Base-by-base conservation (phyloP, 2,797 vertebrate species). In the Chaetodon trifasciatus region DNA sequence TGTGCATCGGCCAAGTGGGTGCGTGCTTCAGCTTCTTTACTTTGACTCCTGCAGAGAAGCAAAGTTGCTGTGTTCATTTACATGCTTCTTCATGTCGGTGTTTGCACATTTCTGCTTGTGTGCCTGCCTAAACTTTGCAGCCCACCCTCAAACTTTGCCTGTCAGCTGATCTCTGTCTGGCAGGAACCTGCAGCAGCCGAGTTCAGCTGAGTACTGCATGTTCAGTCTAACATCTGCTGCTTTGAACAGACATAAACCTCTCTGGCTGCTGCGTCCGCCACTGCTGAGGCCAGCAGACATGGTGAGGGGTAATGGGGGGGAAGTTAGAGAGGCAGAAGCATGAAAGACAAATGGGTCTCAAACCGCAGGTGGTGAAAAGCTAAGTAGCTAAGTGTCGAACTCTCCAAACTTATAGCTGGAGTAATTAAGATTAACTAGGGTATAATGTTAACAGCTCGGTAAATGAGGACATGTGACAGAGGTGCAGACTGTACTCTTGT, bases 161-260 rank as follows among this genome's bases (percentile, higher is more conserved):
- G 61, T 60, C 74, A 68, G 73, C 73, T 19, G 47, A 64, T 35
- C 44, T 61, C 60, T 19, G 71, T 85, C 70, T 77, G 69, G 60
- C 65, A 62, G 47, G 24, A 73, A 24, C 44, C 47, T 66, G 37
- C 74, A 55, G 65, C 11, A 21, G 21, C 32, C 32, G 17, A 68
- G 76, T 63, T 71, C 76, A 84, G 67, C 67, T 66, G 47, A n/a
- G 60, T 12, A 15, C 37, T 39, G 24, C 50, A 56, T 70, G 63
- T 78, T 84, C 4, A 24, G 17, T 61, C 58, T 2, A 62, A 86
- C 82, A 72, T 86, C 82, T 80, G 76, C 84, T 77, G 61, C 78
- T 78, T 61, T 68, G 15, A 73, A 64, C 49, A 83, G 42, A 71
- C 74, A 15, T 13, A 49, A 79, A 50, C 55, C 23, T 68, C 78